Evolutionary conservation across 2,797 vertebrate species (phyloP).

Genomic region (Notolabrus celidotus): DNA sequence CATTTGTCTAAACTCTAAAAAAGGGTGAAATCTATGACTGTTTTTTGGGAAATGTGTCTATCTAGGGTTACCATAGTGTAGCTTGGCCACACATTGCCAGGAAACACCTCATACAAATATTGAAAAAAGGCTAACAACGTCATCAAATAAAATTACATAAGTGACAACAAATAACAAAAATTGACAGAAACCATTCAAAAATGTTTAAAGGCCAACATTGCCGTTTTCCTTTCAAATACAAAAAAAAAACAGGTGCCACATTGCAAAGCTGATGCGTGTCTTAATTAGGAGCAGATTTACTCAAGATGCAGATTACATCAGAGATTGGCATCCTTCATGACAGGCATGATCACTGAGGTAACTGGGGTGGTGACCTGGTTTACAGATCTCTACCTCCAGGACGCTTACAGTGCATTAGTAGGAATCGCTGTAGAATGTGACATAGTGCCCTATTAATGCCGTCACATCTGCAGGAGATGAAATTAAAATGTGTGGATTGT

Average conservation of each 20-base stretch:
- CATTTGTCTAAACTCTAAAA: not conserved
- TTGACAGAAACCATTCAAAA: not conserved
- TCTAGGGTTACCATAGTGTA: not conserved
- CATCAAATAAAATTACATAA: not conserved
- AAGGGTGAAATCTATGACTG: not conserved
- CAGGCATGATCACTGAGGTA: slow-evolving; percentile 33
- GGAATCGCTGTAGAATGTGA: slow-evolving; percentile 31
- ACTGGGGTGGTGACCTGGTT: slow-evolving; percentile 43
- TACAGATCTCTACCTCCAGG: slow-evolving; percentile 37
- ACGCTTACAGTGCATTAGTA: slow-evolving; percentile 24
- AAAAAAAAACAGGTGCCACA: not conserved
- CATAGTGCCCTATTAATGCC: slow-evolving; percentile 45
- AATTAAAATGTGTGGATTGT: slow-evolving; percentile 29
- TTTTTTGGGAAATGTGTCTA: not conserved
- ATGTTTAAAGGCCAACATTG: not conserved
- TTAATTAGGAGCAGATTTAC: slow-evolving; percentile 40
- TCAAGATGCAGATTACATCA: slow-evolving; percentile 33
- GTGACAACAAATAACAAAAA: not conserved
- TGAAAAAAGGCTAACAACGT: not conserved
- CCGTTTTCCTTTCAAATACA: not conserved
- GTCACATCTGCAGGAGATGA: slow-evolving; percentile 16
- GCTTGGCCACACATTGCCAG: not conserved
- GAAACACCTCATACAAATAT: not conserved
- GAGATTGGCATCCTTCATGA: slow-evolving; percentile 20
- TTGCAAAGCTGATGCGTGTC: slow-evolving; percentile 18